These are phyloP conservation scores for Sinocyclocheilus rhinocerous DNA, from an alignment of 2,113 vertebrate genomes.

Conservation along the genomic window DNA sequence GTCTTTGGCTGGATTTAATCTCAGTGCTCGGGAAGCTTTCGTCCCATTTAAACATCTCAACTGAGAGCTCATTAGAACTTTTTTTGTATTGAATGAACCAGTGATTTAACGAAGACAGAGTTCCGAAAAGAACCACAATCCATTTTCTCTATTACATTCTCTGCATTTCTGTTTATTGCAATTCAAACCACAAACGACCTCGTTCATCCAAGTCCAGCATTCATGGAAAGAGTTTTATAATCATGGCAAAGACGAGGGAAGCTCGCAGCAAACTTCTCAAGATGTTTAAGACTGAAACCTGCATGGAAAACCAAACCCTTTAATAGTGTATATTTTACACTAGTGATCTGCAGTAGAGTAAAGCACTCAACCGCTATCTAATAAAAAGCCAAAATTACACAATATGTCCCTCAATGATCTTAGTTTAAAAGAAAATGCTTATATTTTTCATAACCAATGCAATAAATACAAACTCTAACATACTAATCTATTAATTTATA, in stretches of 20 bases:
- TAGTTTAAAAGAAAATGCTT: constrained; percentile 1
- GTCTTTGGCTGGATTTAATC: no score
- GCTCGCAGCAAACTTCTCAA: background rate
- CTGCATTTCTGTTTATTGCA: constrained; percentile 50
- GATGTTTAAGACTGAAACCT: background rate
- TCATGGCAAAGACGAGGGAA: constrained; percentile 25
- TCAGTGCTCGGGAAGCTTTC: background rate
- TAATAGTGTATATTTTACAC: background rate
- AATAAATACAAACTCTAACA: constrained; percentile 53
- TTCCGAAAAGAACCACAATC: constrained; percentile 30
- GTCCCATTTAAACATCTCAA: background rate
- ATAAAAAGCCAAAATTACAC: background rate
- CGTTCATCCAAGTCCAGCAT: background rate
- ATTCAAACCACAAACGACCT: constrained; percentile 32
- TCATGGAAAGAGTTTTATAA: constrained; percentile 25
- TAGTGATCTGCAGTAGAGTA: constrained; percentile 30
- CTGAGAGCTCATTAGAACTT: background rate
- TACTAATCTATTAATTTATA: background rate
- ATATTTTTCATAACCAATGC: background rate
- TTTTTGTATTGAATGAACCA: constrained; percentile 1
- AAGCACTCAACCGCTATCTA: constrained; percentile 10
- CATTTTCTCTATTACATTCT: constrained; percentile 24
- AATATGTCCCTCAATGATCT: background rate
- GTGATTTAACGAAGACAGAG: background rate
- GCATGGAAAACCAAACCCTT: background rate